Conservation (phyloP, 2,888 invertebrate species). For the Tipula helvola region DNA sequence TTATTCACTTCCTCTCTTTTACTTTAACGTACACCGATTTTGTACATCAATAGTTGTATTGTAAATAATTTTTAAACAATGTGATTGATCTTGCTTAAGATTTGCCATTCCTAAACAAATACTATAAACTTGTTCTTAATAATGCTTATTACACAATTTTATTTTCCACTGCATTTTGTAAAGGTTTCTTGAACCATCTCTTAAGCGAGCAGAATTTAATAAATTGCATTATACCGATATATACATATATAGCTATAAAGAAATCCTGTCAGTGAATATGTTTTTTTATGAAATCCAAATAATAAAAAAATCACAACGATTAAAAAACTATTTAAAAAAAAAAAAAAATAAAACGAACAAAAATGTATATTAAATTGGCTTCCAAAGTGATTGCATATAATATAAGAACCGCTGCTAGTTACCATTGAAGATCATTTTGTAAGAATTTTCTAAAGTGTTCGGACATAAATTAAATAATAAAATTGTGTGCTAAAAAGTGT, state of each 20-base stretch:
- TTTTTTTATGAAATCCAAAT: background rate
- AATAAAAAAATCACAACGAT: background rate
- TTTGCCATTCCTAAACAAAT: background rate
- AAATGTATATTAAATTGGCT: background rate
- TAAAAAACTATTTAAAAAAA: background rate
- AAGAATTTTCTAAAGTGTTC: background rate
- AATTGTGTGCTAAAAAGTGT: background rate
- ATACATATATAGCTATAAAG: background rate
- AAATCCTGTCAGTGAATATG: background rate
- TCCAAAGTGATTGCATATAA: background rate
- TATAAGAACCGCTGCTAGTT: background rate
- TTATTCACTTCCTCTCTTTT: too few relatives aligned
- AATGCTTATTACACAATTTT: background rate
- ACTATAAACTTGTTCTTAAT: background rate
- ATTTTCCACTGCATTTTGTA: background rate
- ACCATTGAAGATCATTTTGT: background rate
- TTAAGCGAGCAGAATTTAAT: background rate
- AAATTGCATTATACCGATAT: background rate
- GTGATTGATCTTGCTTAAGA: background rate
- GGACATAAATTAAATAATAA: background rate
- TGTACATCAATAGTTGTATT: background rate
- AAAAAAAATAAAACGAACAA: background rate
- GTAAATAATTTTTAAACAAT: background rate
- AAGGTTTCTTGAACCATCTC: background rate
- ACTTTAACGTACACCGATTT: background rate